Percentiles rank a stretch among this genome's conserved stretches.
Evolutionary conservation across 2,888 invertebrate species (phyloP).

Genomic region (Prenolepis imparis): DNA sequence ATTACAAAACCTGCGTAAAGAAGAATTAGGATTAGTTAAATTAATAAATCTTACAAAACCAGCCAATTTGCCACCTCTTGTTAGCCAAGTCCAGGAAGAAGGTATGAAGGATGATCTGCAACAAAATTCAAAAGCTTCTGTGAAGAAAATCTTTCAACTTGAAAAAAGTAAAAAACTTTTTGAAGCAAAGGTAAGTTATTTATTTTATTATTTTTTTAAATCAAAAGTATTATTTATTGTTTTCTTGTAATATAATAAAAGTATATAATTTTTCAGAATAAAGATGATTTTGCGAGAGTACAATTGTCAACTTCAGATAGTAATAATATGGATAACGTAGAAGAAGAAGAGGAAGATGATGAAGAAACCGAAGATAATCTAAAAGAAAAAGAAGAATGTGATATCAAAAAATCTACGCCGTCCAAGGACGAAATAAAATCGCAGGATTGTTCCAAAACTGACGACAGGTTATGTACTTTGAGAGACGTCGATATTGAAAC

Average conservation of each 20-base stretch:
- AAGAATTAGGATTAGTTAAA: constrained; percentile 90
- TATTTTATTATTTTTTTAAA: background rate
- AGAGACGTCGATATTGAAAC: background rate
- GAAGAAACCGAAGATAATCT: background rate
- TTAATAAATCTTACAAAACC: constrained; percentile 93
- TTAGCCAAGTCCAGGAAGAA: constrained; percentile 65
- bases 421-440: background rate
- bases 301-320: constrained; percentile 11
- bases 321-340: background rate
- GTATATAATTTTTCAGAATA: constrained; percentile 36
- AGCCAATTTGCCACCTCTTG: constrained; percentile 88
- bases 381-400: background rate
- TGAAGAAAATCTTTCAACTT: constrained; percentile 24
- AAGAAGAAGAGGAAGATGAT: background rate
- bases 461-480: background rate
- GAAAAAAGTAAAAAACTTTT: constrained; percentile 43
- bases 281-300: constrained; percentile 1
- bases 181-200: constrained; percentile 11
- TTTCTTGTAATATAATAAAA: background rate
- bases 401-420: background rate
- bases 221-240: background rate
- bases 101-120: background rate
- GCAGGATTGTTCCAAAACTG: background rate
- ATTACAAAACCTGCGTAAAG: constrained; percentile 90
- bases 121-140: constrained; percentile 25